Base-by-base conservation (phyloP, 2,888 invertebrate species). In the Caenorhabditis sp. region DNA sequence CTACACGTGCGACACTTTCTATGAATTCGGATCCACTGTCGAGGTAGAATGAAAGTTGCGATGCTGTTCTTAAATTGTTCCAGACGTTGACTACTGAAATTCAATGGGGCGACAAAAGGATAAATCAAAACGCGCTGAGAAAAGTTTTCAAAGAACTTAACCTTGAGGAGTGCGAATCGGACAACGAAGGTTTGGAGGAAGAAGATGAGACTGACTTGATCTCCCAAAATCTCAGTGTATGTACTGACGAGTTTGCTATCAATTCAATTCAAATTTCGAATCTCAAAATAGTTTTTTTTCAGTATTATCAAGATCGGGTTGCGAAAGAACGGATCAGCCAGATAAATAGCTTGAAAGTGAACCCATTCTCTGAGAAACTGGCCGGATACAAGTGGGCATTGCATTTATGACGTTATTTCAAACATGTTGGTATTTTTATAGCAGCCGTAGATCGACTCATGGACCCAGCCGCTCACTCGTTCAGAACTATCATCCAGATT, bases 301-400 rank as follows among this genome's bases (percentile, higher is more conserved):
- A 37, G 13, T 30, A 20, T 2, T 70, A 53, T 30, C 43, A 46
- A 9, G 22, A 17, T 0, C 43, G 70, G 11, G 59, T 59, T 22
- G 15, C 37, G 1, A 45, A 26, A 46, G 70, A 70, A 24, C 45
- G 59, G 8, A 27, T 59, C 1, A 11, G 37, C 0, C 70, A 70
- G n/a, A 35, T 53, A 1, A 20, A 24, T 17, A 20, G 46, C 2
- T 11, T 70, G 37, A 22, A 48, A 8, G 17, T 46, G 7, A 41
- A 41, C 24, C 55, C 52, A 11, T 74, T 68, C 15, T 45, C 66
- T 1, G 74, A 74, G n/a, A 74, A 74, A 43, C 48, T 74, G 0
- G 37, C 59, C 2, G 35, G 56, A 17, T 68, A 45, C 43, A 24
- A 45, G 73, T 73, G n/a, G 26, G 20, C 37, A 22, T 7, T 27